These are phyloP conservation scores for Sisor rabdophorus DNA, from an alignment of 2,113 vertebrate genomes.

Conservation along the genomic window DNA sequence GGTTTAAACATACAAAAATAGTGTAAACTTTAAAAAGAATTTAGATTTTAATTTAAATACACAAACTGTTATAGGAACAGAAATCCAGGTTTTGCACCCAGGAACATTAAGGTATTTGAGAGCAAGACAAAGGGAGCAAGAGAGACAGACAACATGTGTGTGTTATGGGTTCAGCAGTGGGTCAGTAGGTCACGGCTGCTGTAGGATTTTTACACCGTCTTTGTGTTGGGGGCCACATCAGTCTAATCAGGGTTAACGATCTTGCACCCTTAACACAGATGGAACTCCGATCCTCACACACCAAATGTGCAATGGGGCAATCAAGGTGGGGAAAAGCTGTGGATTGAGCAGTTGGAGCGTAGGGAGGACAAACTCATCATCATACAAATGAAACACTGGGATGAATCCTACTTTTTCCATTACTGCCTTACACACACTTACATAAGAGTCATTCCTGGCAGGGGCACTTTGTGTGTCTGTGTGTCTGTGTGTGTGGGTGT, in stretches of 20 bases:
- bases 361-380: not conserved
- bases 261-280: conserved; percentile 18
- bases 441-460: not conserved
- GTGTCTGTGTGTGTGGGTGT: conserved; percentile 5
- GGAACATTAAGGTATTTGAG: too few relatives aligned
- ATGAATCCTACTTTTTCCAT: not conserved
- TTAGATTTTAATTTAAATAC: not conserved
- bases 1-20: not conserved
- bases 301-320: not conserved
- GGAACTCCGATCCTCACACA: conserved; percentile 13
- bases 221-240: conserved; percentile 12
- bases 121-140: not conserved
- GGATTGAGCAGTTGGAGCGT: not conserved
- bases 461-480: not conserved
- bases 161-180: conserved; percentile 11
- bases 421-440: conserved; percentile 6
- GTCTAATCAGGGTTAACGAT: conserved; percentile 27
- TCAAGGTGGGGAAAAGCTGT: too few relatives aligned
- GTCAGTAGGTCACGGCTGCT: conserved; percentile 8
- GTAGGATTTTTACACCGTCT: conserved; percentile 13
- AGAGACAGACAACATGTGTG: not conserved
- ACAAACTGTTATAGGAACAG: not conserved
- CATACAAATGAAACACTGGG: not conserved
- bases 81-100: not conserved
- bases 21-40: not conserved